Base-by-base conservation (phyloP, 2,888 invertebrate genomes). In the Hesperia comma region DNA sequence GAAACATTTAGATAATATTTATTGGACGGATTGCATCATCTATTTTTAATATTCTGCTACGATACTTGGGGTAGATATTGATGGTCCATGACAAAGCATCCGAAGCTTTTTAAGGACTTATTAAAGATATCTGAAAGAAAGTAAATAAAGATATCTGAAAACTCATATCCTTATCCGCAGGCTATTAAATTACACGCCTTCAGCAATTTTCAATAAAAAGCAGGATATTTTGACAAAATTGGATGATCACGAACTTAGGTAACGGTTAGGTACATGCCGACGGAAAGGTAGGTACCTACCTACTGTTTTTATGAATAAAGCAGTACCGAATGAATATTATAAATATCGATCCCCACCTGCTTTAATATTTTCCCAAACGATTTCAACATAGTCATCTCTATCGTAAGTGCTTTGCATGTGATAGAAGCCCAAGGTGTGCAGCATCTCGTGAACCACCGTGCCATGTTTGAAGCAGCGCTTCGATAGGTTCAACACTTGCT, bases 361-460 rank as follows among this genome's bases (percentile, higher is more conserved):
- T 73, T 86, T 83, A 56, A 96, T 96, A 78, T 97, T 97, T 53
- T 95, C 94, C 94, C 95, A 96, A 60, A 94, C 84, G 72, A 97
- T 96, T 71, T 93, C 93, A 0, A 97, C 95, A 80, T 93, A 96
- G 0, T 95, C 93, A 78, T 97, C 97, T 71, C 97, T 93, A 83
- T 97, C 95, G 15, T 95, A 94, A 21, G 96, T 94, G 77, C 95
- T 96, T 80, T 97, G 97, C 87, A 97, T 97, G 79, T 97, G 97
- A 81, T 95, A 96, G 83, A 97, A 97, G 0, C 97, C 97, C 1
- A 96, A 83, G 0, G 96, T 95, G 78, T 97, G 97, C 76, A 97
- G 92, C 80, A 97, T 92, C 83, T 97, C 97, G 79, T 97, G 96
- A 7, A 95, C 93, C 4, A 96, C 93, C 10, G 95, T 95, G 15